A percentile compares a stretch with the other conserved stretches of the same genome.
Conservation (phyloP, 2,797 vertebrate genomes). For the Thamnophis elegans region DNA sequence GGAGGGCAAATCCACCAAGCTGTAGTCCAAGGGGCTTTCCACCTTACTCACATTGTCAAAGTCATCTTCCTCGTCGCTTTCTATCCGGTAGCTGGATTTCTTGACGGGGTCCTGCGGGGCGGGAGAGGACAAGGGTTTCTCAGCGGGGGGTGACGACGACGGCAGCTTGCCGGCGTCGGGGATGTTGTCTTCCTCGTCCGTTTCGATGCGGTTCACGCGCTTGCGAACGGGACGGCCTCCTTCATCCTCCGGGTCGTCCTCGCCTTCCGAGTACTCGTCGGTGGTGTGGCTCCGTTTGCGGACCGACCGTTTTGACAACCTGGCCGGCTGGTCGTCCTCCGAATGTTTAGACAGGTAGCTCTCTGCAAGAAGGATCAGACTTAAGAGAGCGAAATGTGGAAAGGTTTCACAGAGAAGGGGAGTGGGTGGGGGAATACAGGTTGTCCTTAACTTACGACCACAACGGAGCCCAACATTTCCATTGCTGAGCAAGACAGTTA, state of each 20-base stretch:
- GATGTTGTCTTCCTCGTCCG: conserved; percentile 81
- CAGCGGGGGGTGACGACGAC: conserved; percentile 26
- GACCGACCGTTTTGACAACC: conserved; percentile 62
- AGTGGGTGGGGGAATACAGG: not conserved
- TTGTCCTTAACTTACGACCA: not conserved
- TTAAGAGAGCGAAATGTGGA: conserved; percentile 57
- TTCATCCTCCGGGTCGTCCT: conserved; percentile 80
- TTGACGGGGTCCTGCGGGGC: conserved; percentile 75
- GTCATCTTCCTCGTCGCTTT: conserved; percentile 80
- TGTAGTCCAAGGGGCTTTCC: conserved; percentile 81
- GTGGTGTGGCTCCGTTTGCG: conserved; percentile 73
- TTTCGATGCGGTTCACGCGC: conserved; percentile 90
- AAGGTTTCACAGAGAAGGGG: not conserved
- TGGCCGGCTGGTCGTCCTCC: conserved; percentile 76
- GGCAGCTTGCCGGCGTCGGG: conserved; percentile 63
- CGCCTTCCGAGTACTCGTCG: conserved; percentile 75
- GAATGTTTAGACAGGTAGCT: conserved; percentile 80
- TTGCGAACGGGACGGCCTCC: conserved; percentile 87
- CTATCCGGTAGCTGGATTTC: conserved; percentile 80
- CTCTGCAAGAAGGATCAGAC: conserved; percentile 72
- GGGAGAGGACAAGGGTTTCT: conserved; percentile 67
- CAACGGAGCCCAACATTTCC: too few relatives aligned
- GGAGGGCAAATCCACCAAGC: conserved; percentile 80
- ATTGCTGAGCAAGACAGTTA: not conserved
- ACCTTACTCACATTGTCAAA: conserved; percentile 79